Percentiles rank a stretch among this genome's conserved stretches.
These are phyloP conservation scores for Ceyx melanurus DNA, from an alignment of 2,113 vertebrate species.

Conservation along the genomic window DNA sequence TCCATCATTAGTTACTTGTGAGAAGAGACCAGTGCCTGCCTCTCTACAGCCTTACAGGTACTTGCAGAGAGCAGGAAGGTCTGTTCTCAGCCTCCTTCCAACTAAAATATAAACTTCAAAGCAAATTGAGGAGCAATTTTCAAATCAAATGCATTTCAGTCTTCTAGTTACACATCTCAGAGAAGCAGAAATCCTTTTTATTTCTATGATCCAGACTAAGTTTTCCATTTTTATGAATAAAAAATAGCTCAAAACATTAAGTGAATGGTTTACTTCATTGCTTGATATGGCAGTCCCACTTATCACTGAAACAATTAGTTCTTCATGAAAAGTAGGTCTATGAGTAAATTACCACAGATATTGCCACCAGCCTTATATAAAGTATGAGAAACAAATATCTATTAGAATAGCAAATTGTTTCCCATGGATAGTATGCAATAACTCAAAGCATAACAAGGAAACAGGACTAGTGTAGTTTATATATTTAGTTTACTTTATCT, in stretches of 20 bases:
- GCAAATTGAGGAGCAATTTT: not conserved
- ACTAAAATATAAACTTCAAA: not conserved
- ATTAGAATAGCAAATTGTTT: not conserved
- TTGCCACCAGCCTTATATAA: not conserved
- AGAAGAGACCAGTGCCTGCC: no score
- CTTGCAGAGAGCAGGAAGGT: no score
- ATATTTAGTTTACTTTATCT: not conserved
- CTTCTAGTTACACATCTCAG: not conserved
- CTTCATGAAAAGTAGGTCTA: not conserved
- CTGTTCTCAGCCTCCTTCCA: no score
- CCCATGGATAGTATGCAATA: not conserved
- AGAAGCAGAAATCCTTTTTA: not conserved
- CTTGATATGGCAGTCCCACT: not conserved
- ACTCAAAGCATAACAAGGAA: not conserved
- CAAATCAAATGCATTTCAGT: not conserved
- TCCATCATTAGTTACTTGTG: no score
- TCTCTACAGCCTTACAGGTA: no score
- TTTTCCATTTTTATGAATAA: not conserved
- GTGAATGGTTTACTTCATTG: not conserved
- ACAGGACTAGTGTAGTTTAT: not conserved
- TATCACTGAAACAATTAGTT: not conserved
- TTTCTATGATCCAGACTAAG: not conserved
- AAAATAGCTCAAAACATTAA: not conserved
- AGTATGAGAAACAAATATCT: not conserved
- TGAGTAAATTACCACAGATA: not conserved